Evolutionary conservation across 2,888 invertebrate genomes (phyloP).

Genomic region (Lydus trimaculatus): DNA sequence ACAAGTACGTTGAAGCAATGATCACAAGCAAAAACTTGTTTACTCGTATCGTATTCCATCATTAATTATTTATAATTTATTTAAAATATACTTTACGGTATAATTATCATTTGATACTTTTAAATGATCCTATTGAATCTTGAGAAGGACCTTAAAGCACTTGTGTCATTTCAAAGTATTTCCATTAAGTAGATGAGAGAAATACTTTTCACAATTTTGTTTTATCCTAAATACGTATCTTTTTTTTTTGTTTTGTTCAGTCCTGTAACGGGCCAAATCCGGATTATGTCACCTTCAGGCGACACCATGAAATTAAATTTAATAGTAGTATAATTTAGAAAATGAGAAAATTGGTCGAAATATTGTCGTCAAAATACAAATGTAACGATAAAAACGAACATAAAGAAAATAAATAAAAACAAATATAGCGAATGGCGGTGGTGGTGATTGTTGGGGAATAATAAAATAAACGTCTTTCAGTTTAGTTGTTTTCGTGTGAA

Average conservation of each 20-base stretch:
- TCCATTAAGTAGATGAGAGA: not conserved
- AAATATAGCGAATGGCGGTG: not conserved
- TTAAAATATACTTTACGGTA: not conserved
- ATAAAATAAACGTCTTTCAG: conserved; percentile 6
- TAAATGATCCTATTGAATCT: not conserved
- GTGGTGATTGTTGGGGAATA: not conserved
- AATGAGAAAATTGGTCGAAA: not conserved
- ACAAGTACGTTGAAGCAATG: not conserved
- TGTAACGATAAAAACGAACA: not conserved
- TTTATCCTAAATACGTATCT: not conserved
- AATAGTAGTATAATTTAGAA: not conserved
- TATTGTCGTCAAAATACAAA: not conserved
- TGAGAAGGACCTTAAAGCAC: not conserved
- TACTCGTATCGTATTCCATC: not conserved
- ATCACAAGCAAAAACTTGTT: conserved; percentile 1
- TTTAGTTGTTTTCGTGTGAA: conserved; percentile 2
- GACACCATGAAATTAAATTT: not conserved
- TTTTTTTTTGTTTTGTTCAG: not conserved
- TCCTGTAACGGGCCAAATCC: not conserved
- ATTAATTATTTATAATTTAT: not conserved
- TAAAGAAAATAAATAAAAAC: not conserved
- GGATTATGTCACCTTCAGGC: not conserved
- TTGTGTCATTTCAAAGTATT: not conserved
- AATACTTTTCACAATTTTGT: not conserved
- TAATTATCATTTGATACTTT: not conserved